Base-by-base conservation (phyloP, 2,888 invertebrate genomes). In the Pseudococcus jackbeardsleyi region DNA sequence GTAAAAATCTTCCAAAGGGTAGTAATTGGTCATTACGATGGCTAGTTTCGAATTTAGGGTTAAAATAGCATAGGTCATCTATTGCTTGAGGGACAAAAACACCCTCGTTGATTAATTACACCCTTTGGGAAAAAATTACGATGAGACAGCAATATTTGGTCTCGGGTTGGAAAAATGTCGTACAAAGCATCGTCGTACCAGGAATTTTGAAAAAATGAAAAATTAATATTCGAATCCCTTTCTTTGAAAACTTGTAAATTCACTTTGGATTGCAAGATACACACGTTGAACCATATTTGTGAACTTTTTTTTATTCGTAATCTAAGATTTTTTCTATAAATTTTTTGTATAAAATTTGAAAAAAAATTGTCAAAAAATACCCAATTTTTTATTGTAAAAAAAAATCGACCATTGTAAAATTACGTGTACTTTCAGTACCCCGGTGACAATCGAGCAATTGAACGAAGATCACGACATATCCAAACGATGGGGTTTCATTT, bases 321-420 rank as follows among this genome's bases (percentile, higher is more conserved):
- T 33, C 12, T 72, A 72, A 72, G 72, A 7, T 19, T 64, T 72
- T 72, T 72, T 72, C 15, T 33, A 15, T 17, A 17, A 72, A 0
- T 72, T 72, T 33, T 72, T 72, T 72, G 17, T 72, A 72, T 33
- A 72, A 72, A 72, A 72, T 72, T 72, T n/a, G n/a, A n/a, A n/a
- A 5, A 72, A 72, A 72, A 72, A 72, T 7, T 22, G 15, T 39
- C 7, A 72, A 72, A 72, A 72, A 72, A 33, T 64, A 8, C 17
- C 54, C 54, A 54, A 17, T 54, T 72, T 33, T 72, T 72, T 72
- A 2, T 72, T 72, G n/a, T 33, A 72, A 7, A n/a, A 72, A 72
- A 72, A 72, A 72, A 33, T 33, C 72, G 72, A 72, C 72, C 72
- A 72, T 72, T 72, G 72, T 72, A 72, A 72, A 72, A 33, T 33